Percentiles rank a stretch among this genome's conserved stretches.
These are phyloP conservation scores for Escarpia spicata DNA, from an alignment of 2,888 invertebrate species.

Conservation along the genomic window DNA sequence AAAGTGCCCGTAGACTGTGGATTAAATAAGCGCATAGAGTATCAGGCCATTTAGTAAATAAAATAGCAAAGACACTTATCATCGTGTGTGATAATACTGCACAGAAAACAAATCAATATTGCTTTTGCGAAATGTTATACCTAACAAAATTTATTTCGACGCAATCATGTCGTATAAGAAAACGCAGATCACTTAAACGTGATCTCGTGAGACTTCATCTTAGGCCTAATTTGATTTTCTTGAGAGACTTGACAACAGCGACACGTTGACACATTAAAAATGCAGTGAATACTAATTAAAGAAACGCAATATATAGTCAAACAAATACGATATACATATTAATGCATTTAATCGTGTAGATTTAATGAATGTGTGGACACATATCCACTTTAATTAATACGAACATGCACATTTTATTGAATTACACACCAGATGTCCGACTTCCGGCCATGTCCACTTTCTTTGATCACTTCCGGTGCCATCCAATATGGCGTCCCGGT, in stretches of 20 bases:
- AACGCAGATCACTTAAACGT: neutral
- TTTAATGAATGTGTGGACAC: neutral
- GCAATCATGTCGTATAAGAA: too few species aligned
- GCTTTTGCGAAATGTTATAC: too few species aligned
- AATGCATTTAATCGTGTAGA: neutral
- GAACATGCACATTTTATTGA: neutral
- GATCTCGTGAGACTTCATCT: neutral
- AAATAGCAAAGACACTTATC: too few species aligned
- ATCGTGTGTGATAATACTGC: too few species aligned
- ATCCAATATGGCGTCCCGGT: slow-evolving; percentile 49
- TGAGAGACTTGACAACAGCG: neutral
- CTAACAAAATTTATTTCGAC: too few species aligned
- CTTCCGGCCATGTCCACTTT: slow-evolving; percentile 45
- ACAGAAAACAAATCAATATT: too few species aligned
- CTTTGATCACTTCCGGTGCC: slow-evolving; percentile 48
- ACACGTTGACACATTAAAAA: neutral
- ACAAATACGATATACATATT: neutral
- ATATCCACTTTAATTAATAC: neutral
- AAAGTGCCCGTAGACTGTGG: too few species aligned
- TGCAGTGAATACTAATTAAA: neutral
- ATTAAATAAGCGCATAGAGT: too few species aligned
- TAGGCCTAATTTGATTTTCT: neutral
- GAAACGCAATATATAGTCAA: neutral
- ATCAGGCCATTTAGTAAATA: too few species aligned
- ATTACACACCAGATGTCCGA: slow-evolving; percentile 46